Evolutionary conservation across 35 echinoderm and acorn worm genomes (phyloP), one percentile per base, ranked within the genome.

Genomic region (Apostichopus californicus): DNA sequence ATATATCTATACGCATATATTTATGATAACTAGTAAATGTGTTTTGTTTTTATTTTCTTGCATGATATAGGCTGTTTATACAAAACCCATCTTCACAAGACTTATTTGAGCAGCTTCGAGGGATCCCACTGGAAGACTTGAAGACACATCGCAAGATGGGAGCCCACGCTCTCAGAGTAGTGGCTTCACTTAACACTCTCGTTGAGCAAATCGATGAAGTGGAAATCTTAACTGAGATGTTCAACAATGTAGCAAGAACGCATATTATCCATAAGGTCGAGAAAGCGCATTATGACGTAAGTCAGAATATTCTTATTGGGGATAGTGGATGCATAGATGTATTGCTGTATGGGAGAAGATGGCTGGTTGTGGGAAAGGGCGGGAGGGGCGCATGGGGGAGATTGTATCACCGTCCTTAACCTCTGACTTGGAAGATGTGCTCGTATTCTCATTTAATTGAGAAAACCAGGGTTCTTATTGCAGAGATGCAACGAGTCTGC

Each of bases 161-260:
- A 24, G 90, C 90, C 24, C 90, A 92, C 46, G 90, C 53, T 57
- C 55, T 79, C 17, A 73, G 90, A 8, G 90, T 92, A 9, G 18
- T 92, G 17, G 90, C 90, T 52, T 81, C 90, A 53, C 53, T 92
- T 4, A 92, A 92, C 57, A 72, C 73, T 11, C 9, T 92, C 28
- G 90, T 92, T n/a, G 90, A 92, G 9, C 5, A 79, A 9, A 28
- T 92, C 15, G 90, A 92, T 70, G 90, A 92, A 13, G 60, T 13
- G 28, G 90, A 92, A 13, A 23, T 92, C 5, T 28, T 92, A 15
- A 2, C 26, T 17, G 73, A 92, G 13, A 77, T 92, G 77, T 28
- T 92, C n/a, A 80, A 13, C 12, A 79, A 92, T 61, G 28, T 92
- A n/a, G 90, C 71, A 12, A 79, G 13, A 7, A 55, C 90, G 7